A percentile compares a stretch with the other conserved stretches of the same genome.
Evolutionary conservation across 1,140 invertebrate genomes (phyloP).

Genomic region (Drosophila murphyi): DNA sequence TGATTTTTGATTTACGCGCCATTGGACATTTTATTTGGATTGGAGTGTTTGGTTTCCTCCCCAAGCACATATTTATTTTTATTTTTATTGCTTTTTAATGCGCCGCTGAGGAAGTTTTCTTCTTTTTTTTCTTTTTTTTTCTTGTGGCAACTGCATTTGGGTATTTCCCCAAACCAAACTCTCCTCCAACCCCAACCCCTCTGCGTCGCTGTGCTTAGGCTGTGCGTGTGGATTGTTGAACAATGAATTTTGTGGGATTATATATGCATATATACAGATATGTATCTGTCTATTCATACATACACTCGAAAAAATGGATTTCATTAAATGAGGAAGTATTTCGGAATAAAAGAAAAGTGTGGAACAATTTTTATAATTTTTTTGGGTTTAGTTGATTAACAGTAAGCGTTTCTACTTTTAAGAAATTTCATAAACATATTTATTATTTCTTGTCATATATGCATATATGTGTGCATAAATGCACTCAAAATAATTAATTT

Average conservation of each 20-base stretch:
- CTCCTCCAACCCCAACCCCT: not conserved
- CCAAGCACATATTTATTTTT: constrained; percentile 77
- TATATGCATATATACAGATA: constrained; percentile 39
- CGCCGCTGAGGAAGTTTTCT: constrained; percentile 76
- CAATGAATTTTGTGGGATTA: constrained; percentile 81
- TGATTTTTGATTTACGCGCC: constrained; percentile 81
- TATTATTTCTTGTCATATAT: too few species aligned
- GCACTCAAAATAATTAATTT: too few species aligned
- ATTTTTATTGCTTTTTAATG: constrained; percentile 83
- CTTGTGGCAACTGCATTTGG: constrained; percentile 57
- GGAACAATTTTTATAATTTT: too few species aligned
- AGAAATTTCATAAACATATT: too few species aligned
- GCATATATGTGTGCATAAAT: too few species aligned
- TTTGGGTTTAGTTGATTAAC: too few species aligned
- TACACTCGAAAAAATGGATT: not conserved
- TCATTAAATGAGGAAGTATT: not conserved
- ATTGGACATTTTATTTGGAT: constrained; percentile 78
- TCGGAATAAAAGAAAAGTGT: too few species aligned
- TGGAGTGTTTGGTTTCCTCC: constrained; percentile 69
- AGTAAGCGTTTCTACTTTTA: too few species aligned
- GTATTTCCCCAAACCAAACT: constrained; percentile 1
- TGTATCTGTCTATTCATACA: not conserved
- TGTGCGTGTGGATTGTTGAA: constrained; percentile 58
- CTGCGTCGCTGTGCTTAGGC: constrained; percentile 15
- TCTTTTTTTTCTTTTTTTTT: constrained; percentile 37